Evolutionary conservation across 1,140 invertebrate genomes (phyloP), one percentile per base, ranked within the genome.

Genomic region (Orius insidiosus): DNA sequence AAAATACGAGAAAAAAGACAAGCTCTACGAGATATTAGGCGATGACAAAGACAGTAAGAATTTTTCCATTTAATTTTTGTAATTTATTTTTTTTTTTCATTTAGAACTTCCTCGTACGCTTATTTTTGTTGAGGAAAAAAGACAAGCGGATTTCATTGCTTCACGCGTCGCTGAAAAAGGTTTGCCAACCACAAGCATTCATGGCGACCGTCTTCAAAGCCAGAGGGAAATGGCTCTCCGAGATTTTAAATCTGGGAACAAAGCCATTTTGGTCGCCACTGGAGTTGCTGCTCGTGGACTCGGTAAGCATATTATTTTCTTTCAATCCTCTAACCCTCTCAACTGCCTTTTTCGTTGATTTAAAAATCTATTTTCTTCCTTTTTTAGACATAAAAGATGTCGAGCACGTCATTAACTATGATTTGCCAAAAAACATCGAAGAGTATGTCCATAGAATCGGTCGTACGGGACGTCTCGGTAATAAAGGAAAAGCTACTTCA

Each of bases 361-460:
- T n/a, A n/a, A n/a, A 33, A 33, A 6, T 7, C 32, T 6, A 33
- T 35, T 35, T 36, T 11, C 11, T 48, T 54, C 53, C 52, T 52
- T 49, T 64, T 60, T 18, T 60, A 61, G 85, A 90, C 61, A 88
- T 90, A 37, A 76, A 76, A 38, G 76, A 79, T 45, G 80, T 93
- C 0, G 69, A 75, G 40, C 81, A 88, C 55, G 92, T 96, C 0
- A 76, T 97, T 4, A 96, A 96, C 60, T 96, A 78, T 58, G 90
- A 96, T 61, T 58, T 96, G 51, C 90, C 92, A 0, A 77, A 76
- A 46, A 68, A 68, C 16, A 83, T 94, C 48, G 87, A 93, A 50
- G 87, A 93, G 48, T 97, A 97, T 59, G 87, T 95, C 4, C 93
- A 97, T 65, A 70, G 92, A 37, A 95, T 96, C 57, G 93, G 93